phyloP scores from a whole-genome alignment of 92 coral and sea anemone species.

The Montipora capitata region DNA sequence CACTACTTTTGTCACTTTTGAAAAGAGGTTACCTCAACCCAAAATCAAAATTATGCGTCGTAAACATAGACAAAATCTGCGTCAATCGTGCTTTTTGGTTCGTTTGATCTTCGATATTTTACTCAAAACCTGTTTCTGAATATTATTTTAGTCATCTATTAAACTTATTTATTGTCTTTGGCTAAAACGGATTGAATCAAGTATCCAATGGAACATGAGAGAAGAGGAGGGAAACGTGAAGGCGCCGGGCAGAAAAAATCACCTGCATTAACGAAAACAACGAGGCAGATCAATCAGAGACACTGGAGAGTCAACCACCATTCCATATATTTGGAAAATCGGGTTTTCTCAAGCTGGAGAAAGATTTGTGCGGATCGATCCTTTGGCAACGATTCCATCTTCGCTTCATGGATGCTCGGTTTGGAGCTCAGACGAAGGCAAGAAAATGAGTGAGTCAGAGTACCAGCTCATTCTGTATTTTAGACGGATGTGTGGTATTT shows the following conservation, averaged over 20 bases:
- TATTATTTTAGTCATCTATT: too few relatives aligned
- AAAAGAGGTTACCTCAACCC: too few relatives aligned
- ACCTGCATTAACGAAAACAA: background rate
- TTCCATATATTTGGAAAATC: slow-evolving; percentile 8
- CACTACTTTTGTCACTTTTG: too few relatives aligned
- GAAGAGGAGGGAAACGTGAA: slow-evolving; percentile 1
- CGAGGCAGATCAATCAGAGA: background rate
- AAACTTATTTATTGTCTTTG: too few relatives aligned
- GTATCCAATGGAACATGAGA: too few relatives aligned
- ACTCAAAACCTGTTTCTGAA: background rate
- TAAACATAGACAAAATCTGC: too few relatives aligned
- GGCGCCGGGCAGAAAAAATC: background rate
- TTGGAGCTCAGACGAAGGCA: slow-evolving; percentile 17
- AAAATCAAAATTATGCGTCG: too few relatives aligned
- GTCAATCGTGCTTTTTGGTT: too few relatives aligned
- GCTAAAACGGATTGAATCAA: too few relatives aligned
- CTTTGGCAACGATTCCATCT: slow-evolving; percentile 17
- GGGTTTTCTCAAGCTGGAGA: background rate
- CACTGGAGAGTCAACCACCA: background rate
- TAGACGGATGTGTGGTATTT: background rate
- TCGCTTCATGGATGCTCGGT: slow-evolving; percentile 9
- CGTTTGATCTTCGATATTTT: background rate
- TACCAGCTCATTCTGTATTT: background rate
- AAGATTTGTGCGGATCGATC: slow-evolving; percentile 1
- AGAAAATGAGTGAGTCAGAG: background rate